Conservation (phyloP, 2,797 vertebrate species). For the Microctenopoma lineatum region DNA sequence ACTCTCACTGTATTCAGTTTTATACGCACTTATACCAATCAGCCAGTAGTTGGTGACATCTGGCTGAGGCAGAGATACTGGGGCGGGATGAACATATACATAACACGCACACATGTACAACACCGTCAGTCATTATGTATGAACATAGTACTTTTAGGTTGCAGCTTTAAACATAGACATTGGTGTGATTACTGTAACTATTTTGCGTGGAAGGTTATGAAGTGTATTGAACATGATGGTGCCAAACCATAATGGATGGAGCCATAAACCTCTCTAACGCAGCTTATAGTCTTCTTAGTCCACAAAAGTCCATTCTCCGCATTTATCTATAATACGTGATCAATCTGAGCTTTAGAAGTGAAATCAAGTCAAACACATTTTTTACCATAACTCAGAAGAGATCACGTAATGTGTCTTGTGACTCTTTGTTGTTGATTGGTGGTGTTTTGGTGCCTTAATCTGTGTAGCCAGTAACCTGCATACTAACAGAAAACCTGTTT, state of each 20-base stretch:
- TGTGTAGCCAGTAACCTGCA: not conserved
- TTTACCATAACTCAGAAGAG: too few species aligned
- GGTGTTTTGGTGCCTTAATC: too few species aligned
- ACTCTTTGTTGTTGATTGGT: too few species aligned
- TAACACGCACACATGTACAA: constrained; percentile 12
- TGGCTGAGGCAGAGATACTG: constrained; percentile 45
- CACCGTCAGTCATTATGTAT: too few species aligned
- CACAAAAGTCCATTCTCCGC: too few species aligned
- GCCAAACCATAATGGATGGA: not conserved
- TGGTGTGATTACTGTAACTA: not conserved
- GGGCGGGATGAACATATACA: constrained; percentile 48
- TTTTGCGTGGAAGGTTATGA: not conserved
- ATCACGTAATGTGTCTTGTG: too few species aligned
- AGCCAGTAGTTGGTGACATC: constrained; percentile 68
- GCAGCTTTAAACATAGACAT: not conserved
- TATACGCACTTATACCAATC: constrained; percentile 28
- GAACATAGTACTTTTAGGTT: too few species aligned
- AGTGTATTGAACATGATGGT: not conserved
- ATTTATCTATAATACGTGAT: too few species aligned
- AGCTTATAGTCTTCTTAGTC: too few species aligned
- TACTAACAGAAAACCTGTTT: not conserved
- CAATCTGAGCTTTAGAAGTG: too few species aligned
- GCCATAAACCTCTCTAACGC: too few species aligned
- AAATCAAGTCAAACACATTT: too few species aligned
- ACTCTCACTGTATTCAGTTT: constrained; percentile 37